Conservation (phyloP, 2,888 invertebrate species). For the Polyommatus iphigenia region DNA sequence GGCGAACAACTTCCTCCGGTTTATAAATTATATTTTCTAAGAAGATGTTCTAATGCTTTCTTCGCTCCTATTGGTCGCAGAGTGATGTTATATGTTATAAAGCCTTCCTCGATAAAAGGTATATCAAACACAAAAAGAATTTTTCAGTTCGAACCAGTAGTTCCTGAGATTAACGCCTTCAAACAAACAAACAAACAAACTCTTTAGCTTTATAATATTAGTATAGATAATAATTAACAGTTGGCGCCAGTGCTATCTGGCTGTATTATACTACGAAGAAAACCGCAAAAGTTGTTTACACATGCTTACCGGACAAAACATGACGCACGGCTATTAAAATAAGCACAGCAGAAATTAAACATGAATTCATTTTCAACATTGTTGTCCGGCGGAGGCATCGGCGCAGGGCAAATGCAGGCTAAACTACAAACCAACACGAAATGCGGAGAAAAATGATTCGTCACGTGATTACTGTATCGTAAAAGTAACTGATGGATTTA, state of each 20-base stretch:
- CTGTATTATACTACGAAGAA: not conserved
- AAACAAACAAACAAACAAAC: too few relatives aligned
- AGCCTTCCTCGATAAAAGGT: too few relatives aligned
- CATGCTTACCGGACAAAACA: conserved; percentile 3
- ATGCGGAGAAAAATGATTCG: conserved; percentile 44
- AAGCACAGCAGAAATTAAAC: not conserved
- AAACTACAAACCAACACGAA: conserved; percentile 21
- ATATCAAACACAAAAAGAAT: too few relatives aligned
- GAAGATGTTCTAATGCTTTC: too few relatives aligned
- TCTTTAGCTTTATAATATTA: not conserved
- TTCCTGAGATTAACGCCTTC: too few relatives aligned
- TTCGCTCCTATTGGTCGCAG: too few relatives aligned
- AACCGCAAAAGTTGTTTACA: conserved; percentile 6
- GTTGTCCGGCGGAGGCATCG: not conserved
- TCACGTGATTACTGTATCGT: conserved; percentile 32
- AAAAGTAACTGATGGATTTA: not conserved
- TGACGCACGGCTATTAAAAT: conserved; percentile 11
- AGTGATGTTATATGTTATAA: too few relatives aligned
- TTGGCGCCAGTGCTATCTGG: not conserved
- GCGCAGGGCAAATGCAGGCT: not conserved
- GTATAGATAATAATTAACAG: not conserved
- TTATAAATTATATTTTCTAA: too few relatives aligned
- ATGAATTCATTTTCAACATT: conserved; percentile 6
- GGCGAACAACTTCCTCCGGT: too few relatives aligned
- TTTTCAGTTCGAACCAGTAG: too few relatives aligned